These are phyloP conservation scores for Sacculina carcini DNA, from an alignment of 2,888 invertebrate genomes.

Conservation along the genomic window DNA sequence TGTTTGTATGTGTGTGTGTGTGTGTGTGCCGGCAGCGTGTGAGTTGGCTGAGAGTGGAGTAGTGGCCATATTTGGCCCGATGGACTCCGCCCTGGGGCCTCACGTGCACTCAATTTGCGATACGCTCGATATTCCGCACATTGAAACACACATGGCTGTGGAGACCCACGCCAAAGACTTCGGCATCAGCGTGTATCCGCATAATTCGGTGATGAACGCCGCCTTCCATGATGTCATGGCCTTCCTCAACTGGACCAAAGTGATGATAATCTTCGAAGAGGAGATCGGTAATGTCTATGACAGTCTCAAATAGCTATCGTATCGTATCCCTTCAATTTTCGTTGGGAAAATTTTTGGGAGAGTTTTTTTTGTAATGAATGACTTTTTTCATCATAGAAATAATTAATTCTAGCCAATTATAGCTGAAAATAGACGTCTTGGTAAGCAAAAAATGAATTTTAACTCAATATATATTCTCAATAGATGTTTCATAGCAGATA, in stretches of 20 bases:
- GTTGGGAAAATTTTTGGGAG: not conserved
- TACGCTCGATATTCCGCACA: constrained; percentile 61
- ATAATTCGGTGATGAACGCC: constrained; percentile 38
- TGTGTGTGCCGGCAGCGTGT: constrained; percentile 31
- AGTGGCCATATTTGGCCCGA: constrained; percentile 63
- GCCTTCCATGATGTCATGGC: constrained; percentile 62
- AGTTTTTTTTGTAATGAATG: not conserved
- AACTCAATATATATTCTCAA: constrained; percentile 3
- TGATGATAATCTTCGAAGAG: constrained; percentile 79
- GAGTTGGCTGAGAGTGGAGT: constrained; percentile 56
- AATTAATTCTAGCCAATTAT: not conserved
- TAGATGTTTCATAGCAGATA: not conserved
- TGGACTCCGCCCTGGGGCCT: constrained; percentile 49
- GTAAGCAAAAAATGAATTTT: not conserved
- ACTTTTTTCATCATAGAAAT: not conserved
- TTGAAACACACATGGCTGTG: constrained; percentile 30
- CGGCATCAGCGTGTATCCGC: constrained; percentile 51
- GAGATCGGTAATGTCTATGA: constrained; percentile 24
- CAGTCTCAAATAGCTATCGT: no score
- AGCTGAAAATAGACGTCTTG: constrained; percentile 3
- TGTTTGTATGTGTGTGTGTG: no score
- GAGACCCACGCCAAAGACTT: constrained; percentile 23
- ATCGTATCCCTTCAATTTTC: no score
- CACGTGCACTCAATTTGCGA: constrained; percentile 72
- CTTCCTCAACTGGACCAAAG: constrained; percentile 72